phyloP scores from a whole-genome alignment of 2,113 vertebrate genomes.

The Forbesichthys agassizii region DNA sequence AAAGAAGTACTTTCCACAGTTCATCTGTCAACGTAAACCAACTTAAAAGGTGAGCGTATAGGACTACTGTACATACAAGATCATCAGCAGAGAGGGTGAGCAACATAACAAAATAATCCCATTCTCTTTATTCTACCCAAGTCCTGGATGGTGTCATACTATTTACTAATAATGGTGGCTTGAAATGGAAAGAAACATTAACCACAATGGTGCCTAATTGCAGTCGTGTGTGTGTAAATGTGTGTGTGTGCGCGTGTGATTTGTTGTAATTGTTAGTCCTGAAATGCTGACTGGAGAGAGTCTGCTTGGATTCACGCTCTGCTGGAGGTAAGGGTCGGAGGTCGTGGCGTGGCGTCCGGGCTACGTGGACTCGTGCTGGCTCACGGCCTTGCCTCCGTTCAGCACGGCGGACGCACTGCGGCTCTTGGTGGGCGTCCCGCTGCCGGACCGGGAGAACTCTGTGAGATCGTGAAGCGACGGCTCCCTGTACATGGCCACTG shows the following conservation, averaged over 20 bases:
- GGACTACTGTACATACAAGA: slow-evolving; percentile 28
- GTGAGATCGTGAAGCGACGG: slow-evolving; percentile 97
- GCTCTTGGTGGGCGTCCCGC: slow-evolving; percentile 98
- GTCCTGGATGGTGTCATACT: slow-evolving; percentile 41
- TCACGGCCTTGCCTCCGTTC: slow-evolving; percentile 97
- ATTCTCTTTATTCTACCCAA: slow-evolving; percentile 24
- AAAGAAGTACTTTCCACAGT: slow-evolving; percentile 40
- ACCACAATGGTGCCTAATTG: slow-evolving; percentile 43
- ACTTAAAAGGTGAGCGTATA: slow-evolving; percentile 68
- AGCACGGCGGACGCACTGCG: slow-evolving; percentile 95
- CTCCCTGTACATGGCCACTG: slow-evolving; percentile 99
- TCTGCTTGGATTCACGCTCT: slow-evolving; percentile 90
- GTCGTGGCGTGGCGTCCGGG: slow-evolving; percentile 77
- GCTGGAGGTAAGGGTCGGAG: slow-evolving; percentile 89
- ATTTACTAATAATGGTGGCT: slow-evolving; percentile 31
- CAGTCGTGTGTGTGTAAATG: slow-evolving; percentile 8
- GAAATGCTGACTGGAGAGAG: slow-evolving; percentile 79
- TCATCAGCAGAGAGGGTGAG: slow-evolving; percentile 64
- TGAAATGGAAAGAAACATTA: slow-evolving; percentile 33
- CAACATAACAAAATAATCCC: slow-evolving; percentile 68
- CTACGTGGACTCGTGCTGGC: slow-evolving; percentile 98
- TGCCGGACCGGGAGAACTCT: slow-evolving; percentile 96
- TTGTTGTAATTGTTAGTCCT: slow-evolving; percentile 72
- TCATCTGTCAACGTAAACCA: slow-evolving; percentile 36
- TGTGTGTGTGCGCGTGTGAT: slow-evolving; percentile 46